These are phyloP conservation scores for Tenthredo distinguenda DNA, from an alignment of 2,888 invertebrate species.

Conservation along the genomic window DNA sequence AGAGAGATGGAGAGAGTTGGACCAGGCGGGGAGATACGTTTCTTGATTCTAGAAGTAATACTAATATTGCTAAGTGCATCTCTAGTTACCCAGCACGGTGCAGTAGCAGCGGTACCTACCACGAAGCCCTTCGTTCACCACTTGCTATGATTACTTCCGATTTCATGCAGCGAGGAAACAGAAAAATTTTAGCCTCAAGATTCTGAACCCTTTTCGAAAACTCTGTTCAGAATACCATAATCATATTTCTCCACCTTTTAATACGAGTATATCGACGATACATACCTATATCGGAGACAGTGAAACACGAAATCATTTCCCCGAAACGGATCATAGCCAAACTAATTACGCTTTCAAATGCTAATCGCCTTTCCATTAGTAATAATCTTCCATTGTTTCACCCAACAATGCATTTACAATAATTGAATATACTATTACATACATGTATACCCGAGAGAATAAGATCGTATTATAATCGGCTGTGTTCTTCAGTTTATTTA, in stretches of 20 bases:
- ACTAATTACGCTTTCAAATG: constrained; percentile 13
- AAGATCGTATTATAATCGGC: neutral
- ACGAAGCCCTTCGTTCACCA: constrained; percentile 63
- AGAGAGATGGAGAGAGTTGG: neutral
- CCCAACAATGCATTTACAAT: neutral
- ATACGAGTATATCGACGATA: neutral
- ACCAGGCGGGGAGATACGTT: constrained; percentile 27
- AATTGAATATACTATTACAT: neutral
- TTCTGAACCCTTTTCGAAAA: neutral
- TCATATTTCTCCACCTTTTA: neutral
- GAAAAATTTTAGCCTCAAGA: neutral
- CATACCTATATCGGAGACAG: neutral
- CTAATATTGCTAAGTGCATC: constrained; percentile 77
- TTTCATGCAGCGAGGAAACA: constrained; percentile 60
- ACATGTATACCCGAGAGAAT: neutral
- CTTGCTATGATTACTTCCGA: constrained; percentile 75
- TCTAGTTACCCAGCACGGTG: constrained; percentile 66
- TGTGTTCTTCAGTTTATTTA: neutral
- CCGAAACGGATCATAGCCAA: neutral
- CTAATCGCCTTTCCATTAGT: neutral
- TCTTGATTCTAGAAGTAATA: constrained; percentile 68
- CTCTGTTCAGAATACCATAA: neutral
- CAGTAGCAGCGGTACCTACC: constrained; percentile 7
- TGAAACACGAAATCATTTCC: neutral
- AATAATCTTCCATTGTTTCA: neutral